Evolutionary conservation across 2,797 vertebrate genomes (phyloP).

Genomic region (Ptychadena robeensis): DNA sequence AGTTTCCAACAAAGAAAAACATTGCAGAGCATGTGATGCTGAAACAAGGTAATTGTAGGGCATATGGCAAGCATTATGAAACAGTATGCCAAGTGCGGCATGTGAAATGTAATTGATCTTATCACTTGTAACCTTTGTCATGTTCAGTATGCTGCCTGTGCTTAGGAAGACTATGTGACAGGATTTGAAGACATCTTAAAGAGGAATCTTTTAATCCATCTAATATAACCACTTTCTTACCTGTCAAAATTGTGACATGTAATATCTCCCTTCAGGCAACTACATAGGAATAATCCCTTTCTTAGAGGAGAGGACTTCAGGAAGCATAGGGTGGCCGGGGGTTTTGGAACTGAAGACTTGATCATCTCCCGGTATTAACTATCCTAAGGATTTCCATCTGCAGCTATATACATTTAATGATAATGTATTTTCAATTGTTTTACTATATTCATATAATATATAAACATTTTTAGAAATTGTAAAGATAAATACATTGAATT

Average conservation of each 20-base stretch:
- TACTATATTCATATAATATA: too few relatives aligned
- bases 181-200: background rate
- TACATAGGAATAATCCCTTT: background rate
- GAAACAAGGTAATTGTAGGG: background rate
- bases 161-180: background rate
- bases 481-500: too few relatives aligned
- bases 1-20: too few relatives aligned
- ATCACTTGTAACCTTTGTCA: background rate
- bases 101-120: background rate
- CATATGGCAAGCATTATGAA: slow-evolving; percentile 15
- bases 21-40: too few relatives aligned
- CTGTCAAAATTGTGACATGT: background rate
- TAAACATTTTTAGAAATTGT: too few relatives aligned
- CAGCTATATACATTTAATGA: too few relatives aligned
- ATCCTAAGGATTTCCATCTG: background rate
- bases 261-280: background rate
- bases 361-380: background rate
- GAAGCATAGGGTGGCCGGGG: background rate
- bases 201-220: background rate
- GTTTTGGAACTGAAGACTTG: background rate
- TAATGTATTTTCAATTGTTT: too few relatives aligned
- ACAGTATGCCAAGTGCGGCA: slow-evolving; percentile 14
- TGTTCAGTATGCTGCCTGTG: background rate
- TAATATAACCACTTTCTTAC: background rate
- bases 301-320: background rate